Evolutionary conservation across 2,888 invertebrate species (phyloP), one percentile per base, ranked within the genome.

Genomic region (Hydrotaea diabolus): DNA sequence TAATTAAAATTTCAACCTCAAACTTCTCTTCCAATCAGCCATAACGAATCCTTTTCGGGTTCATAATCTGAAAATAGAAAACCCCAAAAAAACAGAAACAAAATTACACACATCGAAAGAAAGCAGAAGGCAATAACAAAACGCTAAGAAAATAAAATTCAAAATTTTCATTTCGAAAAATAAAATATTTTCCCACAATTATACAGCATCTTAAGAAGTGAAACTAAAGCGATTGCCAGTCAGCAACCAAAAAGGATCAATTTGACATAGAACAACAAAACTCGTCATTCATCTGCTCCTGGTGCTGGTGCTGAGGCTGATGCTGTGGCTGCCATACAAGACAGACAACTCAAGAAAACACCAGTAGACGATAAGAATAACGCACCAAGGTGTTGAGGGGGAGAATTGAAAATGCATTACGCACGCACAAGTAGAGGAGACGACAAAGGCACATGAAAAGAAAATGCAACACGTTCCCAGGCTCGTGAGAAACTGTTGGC

Each of bases 181-280:
- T 31, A 31, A 64, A 62, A 64, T 26, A 26, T 59, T 59, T 59
- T 80, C 66, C 74, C 74, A 80, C 74, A 80, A 46, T 69, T 57
- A 26, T 8, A 66, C 80, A 69, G 57, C 57, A 75, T 49, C 69
- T 75, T 66, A 31, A n/a, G 31, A 62, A 31, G 31, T 2, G 7
- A 31, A 31, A 31, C 3, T 31, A 31, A 26, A 62, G 31, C 62
- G 26, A 59, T 23, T 49, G 21, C 23, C 26, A 39, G 21, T 15
- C 26, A 39, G 9, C 39, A 39, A 15, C 23, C 26, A 59, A 66
- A 66, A 66, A 66, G 66, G 66, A 66, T 66, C 39, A 13, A 55
- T 59, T 23, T 59, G 59, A 23, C 23, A 26, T 11, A 23, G 59
- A 59, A 59, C 59, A 23, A 21, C 17, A 55, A 66, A 66, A n/a